Conservation (phyloP, 2,797 vertebrate genomes). For the Sebastes cheni region DNA sequence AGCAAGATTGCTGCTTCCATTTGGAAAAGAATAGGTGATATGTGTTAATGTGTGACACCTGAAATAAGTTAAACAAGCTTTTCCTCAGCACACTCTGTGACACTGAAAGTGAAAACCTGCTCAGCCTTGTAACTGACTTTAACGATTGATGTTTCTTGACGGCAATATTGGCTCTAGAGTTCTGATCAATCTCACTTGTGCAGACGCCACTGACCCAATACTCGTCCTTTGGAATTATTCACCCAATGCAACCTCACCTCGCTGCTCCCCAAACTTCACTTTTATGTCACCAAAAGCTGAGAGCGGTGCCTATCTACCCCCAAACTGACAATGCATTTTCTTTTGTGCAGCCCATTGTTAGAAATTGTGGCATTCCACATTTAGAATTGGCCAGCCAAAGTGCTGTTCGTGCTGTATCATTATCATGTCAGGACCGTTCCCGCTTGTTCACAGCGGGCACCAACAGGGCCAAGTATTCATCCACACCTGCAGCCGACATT, state of each 20-base stretch:
- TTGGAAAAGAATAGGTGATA: neutral
- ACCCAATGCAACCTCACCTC: neutral
- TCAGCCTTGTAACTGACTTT: conserved; percentile 13
- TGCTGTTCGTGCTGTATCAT: conserved; percentile 25
- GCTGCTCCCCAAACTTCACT: neutral
- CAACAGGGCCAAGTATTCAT: conserved; percentile 18
- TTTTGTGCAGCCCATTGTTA: conserved; percentile 13
- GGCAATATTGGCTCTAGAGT: neutral
- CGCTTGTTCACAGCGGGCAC: conserved; percentile 17
- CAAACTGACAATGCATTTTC: neutral
- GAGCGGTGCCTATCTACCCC: neutral
- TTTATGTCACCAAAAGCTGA: neutral
- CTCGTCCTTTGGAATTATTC: neutral
- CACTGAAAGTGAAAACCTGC: conserved; percentile 1
- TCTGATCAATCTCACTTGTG: conserved; percentile 28
- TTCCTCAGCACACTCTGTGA: neutral
- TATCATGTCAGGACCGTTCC: conserved; percentile 25
- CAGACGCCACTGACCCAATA: neutral
- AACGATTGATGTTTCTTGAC: conserved; percentile 5
- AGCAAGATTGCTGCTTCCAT: neutral
- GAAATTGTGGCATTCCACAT: conserved; percentile 19
- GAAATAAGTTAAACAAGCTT: neutral
- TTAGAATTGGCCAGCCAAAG: conserved; percentile 18
- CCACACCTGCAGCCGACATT: conserved; percentile 4
- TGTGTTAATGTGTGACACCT: neutral